Base-by-base conservation (phyloP, 2,888 invertebrate genomes). In the Lutraria lutraria region DNA sequence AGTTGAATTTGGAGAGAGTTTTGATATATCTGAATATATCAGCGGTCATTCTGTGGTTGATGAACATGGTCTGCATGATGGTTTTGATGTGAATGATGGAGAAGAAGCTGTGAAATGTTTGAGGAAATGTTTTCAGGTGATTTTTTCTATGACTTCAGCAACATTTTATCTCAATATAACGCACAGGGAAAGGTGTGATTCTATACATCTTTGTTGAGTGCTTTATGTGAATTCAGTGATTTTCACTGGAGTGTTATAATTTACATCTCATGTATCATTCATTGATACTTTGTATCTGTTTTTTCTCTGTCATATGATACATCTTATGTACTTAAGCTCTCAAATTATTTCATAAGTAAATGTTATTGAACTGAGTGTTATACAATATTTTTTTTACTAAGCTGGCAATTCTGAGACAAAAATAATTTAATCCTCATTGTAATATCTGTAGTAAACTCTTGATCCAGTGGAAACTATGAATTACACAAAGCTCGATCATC, bases 101-200 rank as follows among this genome's bases (percentile, higher is more conserved):
- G 94, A 94, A 86, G 94, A 94, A 63, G 93, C 95, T 8, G 93
- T 94, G 2, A 92, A 93, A 83, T 92, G 94, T 63, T 93, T 96
- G 25, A 92, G 94, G 8, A 92, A 93, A 79, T 89, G 92, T 25
- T 96, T 96, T 90, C 94, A 94, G 88, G 94, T 63, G 19, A 52
- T 76, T 13, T n/a, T 63, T 63, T 21, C 21, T 63, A 3, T n/a
- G 21, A 19, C 19, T 56, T 56, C 56, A 56, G 56, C 12, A 56
- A 56, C 12, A 56, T 16, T 15, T 56, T 56, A 56, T 56, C 15
- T 19, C 56, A 56, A 56, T 16, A 13, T 56, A 56, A 56, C 15
- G 56, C 13, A 12, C 16, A 56, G 3, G 12, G 1, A 56, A 56
- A 56, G 56, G 19, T 56, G 10, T 53, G 56, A 43, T 43, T 19